Conservation (phyloP, 2,888 invertebrate genomes). For the Cryptops parisi region DNA sequence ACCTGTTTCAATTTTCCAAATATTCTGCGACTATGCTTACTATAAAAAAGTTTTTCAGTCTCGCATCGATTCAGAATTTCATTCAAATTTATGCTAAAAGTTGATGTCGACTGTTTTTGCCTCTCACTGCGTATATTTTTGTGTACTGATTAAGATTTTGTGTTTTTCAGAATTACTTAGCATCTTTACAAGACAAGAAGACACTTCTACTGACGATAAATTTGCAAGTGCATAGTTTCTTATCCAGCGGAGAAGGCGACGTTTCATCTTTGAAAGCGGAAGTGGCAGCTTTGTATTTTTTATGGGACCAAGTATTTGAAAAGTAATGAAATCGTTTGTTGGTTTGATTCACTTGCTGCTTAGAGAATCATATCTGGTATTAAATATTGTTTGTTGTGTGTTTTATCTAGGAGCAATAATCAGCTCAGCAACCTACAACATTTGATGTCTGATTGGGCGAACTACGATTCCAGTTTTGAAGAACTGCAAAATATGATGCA, state of each 20-base stretch:
- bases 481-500: no score
- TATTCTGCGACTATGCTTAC: no score
- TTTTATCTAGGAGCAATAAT: not conserved
- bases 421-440: not conserved
- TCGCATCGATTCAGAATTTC: no score
- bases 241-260: constrained; percentile 39
- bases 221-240: constrained; percentile 42
- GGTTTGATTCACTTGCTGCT: no score
- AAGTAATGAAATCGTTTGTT: constrained; percentile 44
- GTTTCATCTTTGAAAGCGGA: constrained; percentile 43
- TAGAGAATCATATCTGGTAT: not conserved
- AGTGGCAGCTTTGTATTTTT: constrained; percentile 48
- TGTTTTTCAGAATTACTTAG: constrained; percentile 45
- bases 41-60: no score
- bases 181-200: constrained; percentile 42
- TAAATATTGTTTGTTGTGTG: not conserved
- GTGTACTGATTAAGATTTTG: no score
- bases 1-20: no score
- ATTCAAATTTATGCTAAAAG: no score
- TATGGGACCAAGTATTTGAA: constrained; percentile 55
- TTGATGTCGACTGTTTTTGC: constrained; percentile 10
- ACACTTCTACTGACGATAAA: constrained; percentile 42
- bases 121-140: constrained; percentile 6
- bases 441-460: not conserved
- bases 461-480: not conserved